Evolutionary conservation across 2,797 vertebrate genomes (phyloP).

Genomic region (Neosilurus mollespiculum): DNA sequence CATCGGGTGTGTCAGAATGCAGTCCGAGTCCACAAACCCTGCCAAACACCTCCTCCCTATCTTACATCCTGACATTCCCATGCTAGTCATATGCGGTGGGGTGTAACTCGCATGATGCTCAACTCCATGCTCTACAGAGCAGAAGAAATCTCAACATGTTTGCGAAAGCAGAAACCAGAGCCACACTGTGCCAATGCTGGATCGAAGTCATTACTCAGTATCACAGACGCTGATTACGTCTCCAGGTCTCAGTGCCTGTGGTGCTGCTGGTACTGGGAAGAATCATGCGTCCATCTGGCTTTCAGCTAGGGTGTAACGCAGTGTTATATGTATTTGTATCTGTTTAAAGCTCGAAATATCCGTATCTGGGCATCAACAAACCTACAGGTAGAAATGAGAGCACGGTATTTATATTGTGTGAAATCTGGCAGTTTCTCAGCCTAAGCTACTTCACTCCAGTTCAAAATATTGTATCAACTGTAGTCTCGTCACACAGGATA

Average conservation of each 20-base stretch:
- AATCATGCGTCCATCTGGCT: conserved; percentile 25
- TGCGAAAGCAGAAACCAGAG: conserved; percentile 58
- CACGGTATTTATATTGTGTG: background rate
- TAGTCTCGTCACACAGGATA: background rate
- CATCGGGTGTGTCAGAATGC: conserved; percentile 29
- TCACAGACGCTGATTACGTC: conserved; percentile 60
- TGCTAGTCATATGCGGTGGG: background rate
- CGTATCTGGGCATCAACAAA: background rate
- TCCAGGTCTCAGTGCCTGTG: conserved; percentile 47
- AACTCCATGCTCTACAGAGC: background rate
- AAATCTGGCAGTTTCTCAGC: background rate
- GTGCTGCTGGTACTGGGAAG: conserved; percentile 14
- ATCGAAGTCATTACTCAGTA: conserved; percentile 61
- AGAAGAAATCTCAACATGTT: conserved; percentile 52
- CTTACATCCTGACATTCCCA: conserved; percentile 30
- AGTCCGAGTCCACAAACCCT: conserved; percentile 20
- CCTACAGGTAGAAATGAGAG: background rate
- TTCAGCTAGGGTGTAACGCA: background rate
- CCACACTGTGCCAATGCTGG: conserved; percentile 57
- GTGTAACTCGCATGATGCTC: conserved; percentile 6
- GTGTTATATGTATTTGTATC: background rate
- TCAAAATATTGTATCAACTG: background rate
- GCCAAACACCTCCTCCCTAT: conserved; percentile 28
- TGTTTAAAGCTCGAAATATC: background rate
- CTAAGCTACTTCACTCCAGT: background rate